Evolutionary conservation across 2,888 invertebrate species (phyloP).

Genomic region (Ornithoptera alexandrae): DNA sequence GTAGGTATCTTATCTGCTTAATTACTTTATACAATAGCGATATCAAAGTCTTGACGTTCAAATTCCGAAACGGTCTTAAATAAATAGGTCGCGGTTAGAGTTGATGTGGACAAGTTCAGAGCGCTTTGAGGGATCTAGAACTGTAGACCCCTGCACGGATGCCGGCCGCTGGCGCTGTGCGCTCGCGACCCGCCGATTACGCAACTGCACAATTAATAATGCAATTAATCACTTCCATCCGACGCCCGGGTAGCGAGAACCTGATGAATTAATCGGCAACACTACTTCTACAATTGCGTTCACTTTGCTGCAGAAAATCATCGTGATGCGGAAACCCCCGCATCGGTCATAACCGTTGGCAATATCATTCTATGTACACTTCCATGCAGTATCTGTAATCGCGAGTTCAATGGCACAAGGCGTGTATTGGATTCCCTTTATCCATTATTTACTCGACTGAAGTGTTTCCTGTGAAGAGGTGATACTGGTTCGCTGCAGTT

Average conservation of each 20-base stretch:
- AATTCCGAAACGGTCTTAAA: slow-evolving; percentile 14
- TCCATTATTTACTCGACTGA: not conserved
- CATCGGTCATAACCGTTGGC: not conserved
- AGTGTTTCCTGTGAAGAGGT: not conserved
- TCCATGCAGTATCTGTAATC: not conserved
- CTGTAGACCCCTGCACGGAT: slow-evolving; percentile 19
- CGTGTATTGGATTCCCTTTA: not conserved
- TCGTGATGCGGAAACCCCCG: not conserved
- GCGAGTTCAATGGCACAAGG: not conserved
- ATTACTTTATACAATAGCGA: slow-evolving; percentile 20
- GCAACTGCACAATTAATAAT: slow-evolving; percentile 30
- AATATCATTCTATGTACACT: not conserved
- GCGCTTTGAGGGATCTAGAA: not conserved
- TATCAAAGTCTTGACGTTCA: slow-evolving; percentile 5
- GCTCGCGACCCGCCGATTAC: slow-evolving; percentile 19
- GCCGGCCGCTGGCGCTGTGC: slow-evolving; percentile 10
- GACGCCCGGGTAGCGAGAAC: slow-evolving; percentile 17
- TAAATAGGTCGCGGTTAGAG: slow-evolving; percentile 19
- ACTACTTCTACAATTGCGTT: not conserved
- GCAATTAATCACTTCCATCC: slow-evolving; percentile 33
- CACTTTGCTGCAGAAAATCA: not conserved
- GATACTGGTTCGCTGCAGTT: not conserved
- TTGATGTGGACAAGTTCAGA: not conserved
- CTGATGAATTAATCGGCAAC: slow-evolving; percentile 13
- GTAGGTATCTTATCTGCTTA: slow-evolving; percentile 24